Evolutionary conservation across 2,797 vertebrate genomes (phyloP).

Genomic region (Novumbra hubbsi): DNA sequence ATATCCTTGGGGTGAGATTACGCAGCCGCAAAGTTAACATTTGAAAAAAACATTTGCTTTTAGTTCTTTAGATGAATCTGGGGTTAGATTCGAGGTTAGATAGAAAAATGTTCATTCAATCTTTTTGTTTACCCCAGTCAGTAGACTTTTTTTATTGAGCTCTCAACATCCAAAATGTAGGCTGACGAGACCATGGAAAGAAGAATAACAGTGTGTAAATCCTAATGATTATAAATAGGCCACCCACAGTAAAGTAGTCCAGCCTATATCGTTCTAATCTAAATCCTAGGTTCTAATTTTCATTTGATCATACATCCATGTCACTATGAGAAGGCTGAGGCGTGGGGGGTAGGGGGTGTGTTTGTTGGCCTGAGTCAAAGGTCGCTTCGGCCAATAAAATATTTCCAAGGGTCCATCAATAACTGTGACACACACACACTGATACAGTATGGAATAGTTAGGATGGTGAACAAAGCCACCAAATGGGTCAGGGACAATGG

Average conservation of each 20-base stretch:
- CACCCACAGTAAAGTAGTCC: not conserved
- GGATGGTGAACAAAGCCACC: conserved; percentile 46
- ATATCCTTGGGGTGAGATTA: too few species aligned
- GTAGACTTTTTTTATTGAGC: too few species aligned
- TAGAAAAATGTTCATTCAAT: too few species aligned
- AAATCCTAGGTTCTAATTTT: conserved; percentile 65
- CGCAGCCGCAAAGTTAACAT: too few species aligned
- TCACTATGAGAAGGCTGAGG: conserved; percentile 61
- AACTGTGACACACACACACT: conserved; percentile 73
- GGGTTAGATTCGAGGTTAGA: too few species aligned
- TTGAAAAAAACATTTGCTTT: too few species aligned
- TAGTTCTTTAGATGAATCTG: too few species aligned
- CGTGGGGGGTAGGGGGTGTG: conserved; percentile 60
- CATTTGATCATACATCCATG: conserved; percentile 58
- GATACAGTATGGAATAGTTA: conserved; percentile 74
- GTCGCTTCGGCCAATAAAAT: conserved; percentile 79
- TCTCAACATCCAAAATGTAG: too few species aligned
- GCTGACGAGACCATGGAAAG: too few species aligned
- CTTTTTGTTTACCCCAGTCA: too few species aligned
- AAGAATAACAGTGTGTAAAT: not conserved
- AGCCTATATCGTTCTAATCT: conserved; percentile 12
- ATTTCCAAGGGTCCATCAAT: conserved; percentile 74
- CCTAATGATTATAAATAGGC: not conserved
- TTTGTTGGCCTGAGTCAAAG: conserved; percentile 74
- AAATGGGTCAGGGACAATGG: conserved; percentile 62